Base-by-base conservation (phyloP, 2,797 vertebrate species). In the Luscinia luscinia region DNA sequence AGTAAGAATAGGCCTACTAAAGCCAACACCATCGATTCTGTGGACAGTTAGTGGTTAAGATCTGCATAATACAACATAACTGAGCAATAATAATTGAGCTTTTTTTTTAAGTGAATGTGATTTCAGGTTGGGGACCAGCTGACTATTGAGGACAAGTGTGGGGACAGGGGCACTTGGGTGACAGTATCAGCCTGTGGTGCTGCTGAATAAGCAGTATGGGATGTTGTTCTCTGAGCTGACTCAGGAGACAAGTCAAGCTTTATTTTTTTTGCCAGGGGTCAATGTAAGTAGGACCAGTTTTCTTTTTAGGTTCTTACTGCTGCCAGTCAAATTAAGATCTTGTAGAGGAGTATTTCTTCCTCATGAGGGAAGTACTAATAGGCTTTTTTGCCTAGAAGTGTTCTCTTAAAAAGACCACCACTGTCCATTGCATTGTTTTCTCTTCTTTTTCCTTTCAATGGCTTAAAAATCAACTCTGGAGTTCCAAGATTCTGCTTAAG, bases 1-100 rank as follows among this genome's bases (percentile, higher is more conserved):
- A 46, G 5, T 64, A 89, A 70, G 51, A 54, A 27, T 0, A 46
- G 13, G 3, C 0, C 0, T 51, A 26, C 18, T 85, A 62, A 90
- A 81, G n/a, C 46, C 19, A 73, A 3, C 13, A 12, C 26, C 3
- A 12, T 27, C 20, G 46, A 32, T 88, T 66, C 48, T 74, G 11
- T 69, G 72, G 36, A 73, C 58, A 8, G 26, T 69, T 74, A 40
- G 34, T 41, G 59, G 72, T 11, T 75, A 11, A 59, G n/a, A 45
- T 68, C 34, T 85, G 38, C 43, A 30, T 46, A 62, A 43, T 32
- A 14, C 5, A 54, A 27, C 49, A 15, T 77, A 78, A 66, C 2
- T 55, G 52, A 93, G 32, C n/a, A 62, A 32, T 52, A 62, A 32
- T 52, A 58, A 38, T 62, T 12, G 2, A 1, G 2, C 11, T 62